Percentiles rank a stretch among this genome's conserved stretches.
These are phyloP conservation scores for Corythoichthys haematopterus DNA, from an alignment of 2,113 vertebrate species.

Conservation along the genomic window DNA sequence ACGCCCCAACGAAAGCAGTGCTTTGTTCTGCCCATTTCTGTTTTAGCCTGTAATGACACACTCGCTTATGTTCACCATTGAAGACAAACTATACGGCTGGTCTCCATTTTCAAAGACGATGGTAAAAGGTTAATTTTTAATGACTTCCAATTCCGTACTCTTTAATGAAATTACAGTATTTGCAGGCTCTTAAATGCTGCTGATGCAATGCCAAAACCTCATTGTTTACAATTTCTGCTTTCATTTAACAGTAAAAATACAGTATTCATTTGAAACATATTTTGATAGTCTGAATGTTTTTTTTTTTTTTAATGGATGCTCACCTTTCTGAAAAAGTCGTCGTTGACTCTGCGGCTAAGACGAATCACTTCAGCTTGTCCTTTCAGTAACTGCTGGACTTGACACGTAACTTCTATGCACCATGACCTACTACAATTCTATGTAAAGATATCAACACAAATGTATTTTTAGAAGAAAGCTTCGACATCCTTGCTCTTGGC, in stretches of 20 bases:
- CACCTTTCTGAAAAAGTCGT: conserved; percentile 85
- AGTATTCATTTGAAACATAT: too few species aligned
- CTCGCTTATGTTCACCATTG: not conserved
- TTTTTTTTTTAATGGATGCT: conserved; percentile 14
- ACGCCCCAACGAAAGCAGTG: not conserved
- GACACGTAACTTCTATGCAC: conserved; percentile 79
- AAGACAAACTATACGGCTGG: not conserved
- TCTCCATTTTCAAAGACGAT: too few species aligned
- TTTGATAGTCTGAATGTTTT: too few species aligned
- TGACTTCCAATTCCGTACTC: not conserved
- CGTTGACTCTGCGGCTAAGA: conserved; percentile 78
- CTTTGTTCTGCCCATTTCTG: too few species aligned
- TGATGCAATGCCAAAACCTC: too few species aligned
- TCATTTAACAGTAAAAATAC: too few species aligned
- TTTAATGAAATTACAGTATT: too few species aligned
- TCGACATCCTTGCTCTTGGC: not conserved
- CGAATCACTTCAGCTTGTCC: conserved; percentile 68
- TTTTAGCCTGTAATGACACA: not conserved
- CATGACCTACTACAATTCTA: conserved; percentile 82
- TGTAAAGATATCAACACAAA: not conserved
- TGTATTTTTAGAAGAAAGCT: not conserved
- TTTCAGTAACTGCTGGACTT: conserved; percentile 68
- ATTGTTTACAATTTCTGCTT: too few species aligned
- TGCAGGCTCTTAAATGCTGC: too few species aligned
- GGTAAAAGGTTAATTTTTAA: too few species aligned